A percentile compares a stretch with the other conserved stretches of the same genome.
Evolutionary conservation across 37 sponge, comb jelly and placozoan species (phyloP).

Genomic region (Chondrilla cf. caribensis): DNA sequence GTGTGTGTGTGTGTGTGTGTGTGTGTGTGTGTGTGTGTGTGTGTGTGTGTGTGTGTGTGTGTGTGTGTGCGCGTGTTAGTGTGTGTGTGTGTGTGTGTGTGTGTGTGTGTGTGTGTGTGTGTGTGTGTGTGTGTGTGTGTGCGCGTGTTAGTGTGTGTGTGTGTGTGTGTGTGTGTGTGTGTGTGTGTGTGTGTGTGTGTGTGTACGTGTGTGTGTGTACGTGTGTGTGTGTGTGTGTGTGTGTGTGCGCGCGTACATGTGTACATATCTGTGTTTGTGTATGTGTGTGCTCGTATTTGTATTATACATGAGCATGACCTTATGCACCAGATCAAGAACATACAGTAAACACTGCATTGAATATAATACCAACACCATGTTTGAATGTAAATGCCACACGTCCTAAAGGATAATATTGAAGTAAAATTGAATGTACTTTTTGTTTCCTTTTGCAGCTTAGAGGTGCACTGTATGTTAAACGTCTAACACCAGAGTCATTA

Average conservation of each 20-base stretch:
- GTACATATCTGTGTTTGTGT: too few species aligned
- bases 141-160: neutral
- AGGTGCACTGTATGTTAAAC: too few species aligned
- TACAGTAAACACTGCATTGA: too few species aligned
- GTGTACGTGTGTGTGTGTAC: neutral
- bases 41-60: conserved; percentile 3
- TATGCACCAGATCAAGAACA: too few species aligned
- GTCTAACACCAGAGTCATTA: too few species aligned
- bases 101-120: conserved; percentile 7
- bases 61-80: neutral
- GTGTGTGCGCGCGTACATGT: neutral
- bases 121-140: conserved; percentile 8
- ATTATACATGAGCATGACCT: too few species aligned
- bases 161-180: neutral
- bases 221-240: neutral
- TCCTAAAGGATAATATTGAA: too few species aligned
- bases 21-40: conserved; percentile 22
- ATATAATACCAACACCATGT: too few species aligned
- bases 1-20: conserved; percentile 22
- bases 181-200: neutral
- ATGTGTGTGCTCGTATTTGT: too few species aligned
- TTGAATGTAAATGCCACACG: too few species aligned
- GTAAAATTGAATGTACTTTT: too few species aligned
- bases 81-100: neutral
- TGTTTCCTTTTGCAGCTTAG: too few species aligned